Base-by-base conservation (phyloP, 2,113 vertebrate species). In the Dasyurus viverrinus region DNA sequence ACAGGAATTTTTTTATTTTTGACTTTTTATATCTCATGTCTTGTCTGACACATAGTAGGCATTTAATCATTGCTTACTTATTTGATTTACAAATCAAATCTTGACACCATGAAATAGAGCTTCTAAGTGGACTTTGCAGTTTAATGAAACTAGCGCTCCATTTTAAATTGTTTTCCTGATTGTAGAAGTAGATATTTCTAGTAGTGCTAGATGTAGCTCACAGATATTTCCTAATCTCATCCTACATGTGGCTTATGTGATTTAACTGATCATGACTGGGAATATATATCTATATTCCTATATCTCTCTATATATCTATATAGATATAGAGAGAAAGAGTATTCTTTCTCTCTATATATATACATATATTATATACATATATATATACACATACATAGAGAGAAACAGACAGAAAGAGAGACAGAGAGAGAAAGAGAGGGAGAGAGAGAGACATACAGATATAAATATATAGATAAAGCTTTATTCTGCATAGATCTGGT, bases 121-220 rank as follows among this genome's bases (percentile, higher is more conserved):
- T 76, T 76, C 60, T 76, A 9, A 9, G 19, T n/a, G 6, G 14
- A 19, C 60, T 76, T 36, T 19, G 14, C 14, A 76, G 36, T 2
- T 50, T 2, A 93, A 8, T 53, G 3, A 89, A 14, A 19, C 2
- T 26, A 48, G 27, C 1, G 48, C 12, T 36, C 60, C 11, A 7
- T 30, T 91, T 96, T 89, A 76, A 30, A 26, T 94, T 76, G 9
- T 48, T 97, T 84, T 90, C 23, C 19, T 94, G 47, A 8, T 53
- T 91, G 24, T 0, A 30, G 11, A 11, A 60, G 30, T 89, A 52
- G 48, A 19, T 92, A 92, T 52, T 52, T 52, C 50, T 52, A 52
- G 10, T 52, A 52, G 50, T 52, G 10, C 50, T 52, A 52, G 9
- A 52, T 52, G 9, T 52, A 52, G 50, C 92, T 57, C 57, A 93